Base-by-base conservation (phyloP, 1,140 invertebrate genomes). In the Schmidtea mediterranea region DNA sequence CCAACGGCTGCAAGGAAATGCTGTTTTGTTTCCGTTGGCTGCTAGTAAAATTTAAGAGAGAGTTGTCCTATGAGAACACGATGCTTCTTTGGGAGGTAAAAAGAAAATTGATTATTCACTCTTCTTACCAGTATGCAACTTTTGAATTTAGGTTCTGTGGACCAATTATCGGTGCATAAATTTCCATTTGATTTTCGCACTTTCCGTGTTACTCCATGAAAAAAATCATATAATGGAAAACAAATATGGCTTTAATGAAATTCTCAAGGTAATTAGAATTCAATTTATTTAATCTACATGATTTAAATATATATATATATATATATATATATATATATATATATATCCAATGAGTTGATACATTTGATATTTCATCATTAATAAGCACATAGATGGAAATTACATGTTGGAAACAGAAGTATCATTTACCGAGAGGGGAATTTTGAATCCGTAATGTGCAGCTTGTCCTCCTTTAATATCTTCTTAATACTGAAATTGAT, bases 1-100 rank as follows among this genome's bases (percentile, higher is more conserved):
- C 74, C 72, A 21, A 79, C 92, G 57, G 86, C 95, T 52, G 90
- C 87, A 1, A 79, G 78, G 2, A 94, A 95, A 84, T 97, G 78
- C 95, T 87, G 61, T 97, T 98, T 65, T 94, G 84, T 65, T 98
- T 98, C 67, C 77, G 90, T 15, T 76, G 74, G 74, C 62, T 75
- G 39, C 58, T 75, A 3, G 73, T 76, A 19, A 58, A 67, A 23
- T 75, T 75, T 56, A 76, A 76, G 55, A 57, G 74, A 52, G 74
- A 75, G 57, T 74, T 75, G 49, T 66, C 58, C n/a, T 72, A 72
- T 52, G 55, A 62, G 39, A 69, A 73, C 52, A 69, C 68, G 2
- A 69, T 69, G 56, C 56, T 65, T 47, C 54, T 73, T 24, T 73
- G 71, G 71, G 71, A 73, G 62, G 71, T 72, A 55, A 53, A 56